Percentiles rank a stretch among this genome's conserved stretches.
Conservation (phyloP, 2,113 vertebrate species). For the Ellobius talpinus region DNA sequence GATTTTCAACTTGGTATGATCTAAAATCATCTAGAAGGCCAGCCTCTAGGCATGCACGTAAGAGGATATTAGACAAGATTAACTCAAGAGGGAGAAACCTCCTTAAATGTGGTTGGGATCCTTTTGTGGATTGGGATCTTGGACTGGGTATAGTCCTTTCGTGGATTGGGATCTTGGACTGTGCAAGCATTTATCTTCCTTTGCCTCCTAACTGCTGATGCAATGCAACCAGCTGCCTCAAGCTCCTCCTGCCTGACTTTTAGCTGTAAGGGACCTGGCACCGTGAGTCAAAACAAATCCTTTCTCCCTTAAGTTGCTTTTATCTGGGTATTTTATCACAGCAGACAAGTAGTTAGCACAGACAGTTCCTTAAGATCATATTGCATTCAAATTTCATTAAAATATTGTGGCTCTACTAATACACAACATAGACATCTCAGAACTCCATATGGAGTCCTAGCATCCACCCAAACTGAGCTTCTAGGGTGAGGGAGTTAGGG, state of each 20-base stretch:
- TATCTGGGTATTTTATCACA: neutral
- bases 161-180: neutral
- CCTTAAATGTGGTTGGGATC: neutral
- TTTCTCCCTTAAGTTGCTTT: neutral
- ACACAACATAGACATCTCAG: neutral
- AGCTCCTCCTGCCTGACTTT: neutral
- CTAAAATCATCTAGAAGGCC: neutral
- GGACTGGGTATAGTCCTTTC: neutral
- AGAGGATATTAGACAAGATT: neutral
- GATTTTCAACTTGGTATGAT: neutral
- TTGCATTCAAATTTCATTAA: neutral
- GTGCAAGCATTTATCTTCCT: neutral
- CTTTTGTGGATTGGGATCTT: neutral
- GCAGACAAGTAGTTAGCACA: neutral
- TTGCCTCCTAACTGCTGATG: neutral
- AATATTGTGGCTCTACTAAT: neutral
- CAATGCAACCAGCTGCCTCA: neutral
- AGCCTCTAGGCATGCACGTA: neutral
- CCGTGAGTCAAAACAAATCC: neutral
- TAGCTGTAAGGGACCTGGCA: neutral
- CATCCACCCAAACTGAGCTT: neutral
- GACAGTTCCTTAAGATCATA: neutral
- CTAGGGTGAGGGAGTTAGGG: neutral
- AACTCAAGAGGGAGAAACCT: neutral
- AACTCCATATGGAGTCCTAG: neutral